Base-by-base conservation (phyloP, 2,888 invertebrate genomes). In the Dryomyza anilis region DNA sequence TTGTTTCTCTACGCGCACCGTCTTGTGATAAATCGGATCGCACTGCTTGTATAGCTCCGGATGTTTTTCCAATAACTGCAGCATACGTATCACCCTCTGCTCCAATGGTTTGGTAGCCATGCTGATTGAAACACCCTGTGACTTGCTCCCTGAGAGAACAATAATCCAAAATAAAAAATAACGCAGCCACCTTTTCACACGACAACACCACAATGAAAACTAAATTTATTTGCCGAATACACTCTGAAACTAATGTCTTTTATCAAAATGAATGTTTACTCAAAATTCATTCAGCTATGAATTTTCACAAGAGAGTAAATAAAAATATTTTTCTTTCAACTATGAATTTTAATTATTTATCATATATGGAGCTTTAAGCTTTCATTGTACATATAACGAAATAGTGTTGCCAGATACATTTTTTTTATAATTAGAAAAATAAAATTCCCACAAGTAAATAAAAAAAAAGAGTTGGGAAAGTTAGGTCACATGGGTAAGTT, bases 1-100 rank as follows among this genome's bases (percentile, higher is more conserved):
- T 33, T 67, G 70, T 23, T 67, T 70, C 27, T 62, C 64, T 10
- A 58, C 19, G 23, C 69, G 69, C 45, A 46, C 12, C 27, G 58
- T 43, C 8, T 12, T 45, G 10, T 52, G 50, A 29, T 48, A 39
- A 1, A 2, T 2, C 10, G n/a, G 48, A 23, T 21, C 48, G n/a
- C 33, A 21, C 16, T 64, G 27, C n/a, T 55, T 55, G 21, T 63
- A 66, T 8, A 66, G 39, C 16, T 46, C 55, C 3, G 63, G 66
- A 39, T 63, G 56, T 33, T 53, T 25, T 50, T 59, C 16, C 23
- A 66, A 12, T 6, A 8, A n/a, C 46, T 30, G 19, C 39, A 65
- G 23, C 7, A 65, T 19, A 6, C 45, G 46, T 33, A 65, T 19
- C 33, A 55, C 56, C 36, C 58, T 65, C 30, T 25, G 27, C 7